Evolutionary conservation across 64 coral and sea anemone species (phyloP).

Genomic region (Platygyra sinensis): DNA sequence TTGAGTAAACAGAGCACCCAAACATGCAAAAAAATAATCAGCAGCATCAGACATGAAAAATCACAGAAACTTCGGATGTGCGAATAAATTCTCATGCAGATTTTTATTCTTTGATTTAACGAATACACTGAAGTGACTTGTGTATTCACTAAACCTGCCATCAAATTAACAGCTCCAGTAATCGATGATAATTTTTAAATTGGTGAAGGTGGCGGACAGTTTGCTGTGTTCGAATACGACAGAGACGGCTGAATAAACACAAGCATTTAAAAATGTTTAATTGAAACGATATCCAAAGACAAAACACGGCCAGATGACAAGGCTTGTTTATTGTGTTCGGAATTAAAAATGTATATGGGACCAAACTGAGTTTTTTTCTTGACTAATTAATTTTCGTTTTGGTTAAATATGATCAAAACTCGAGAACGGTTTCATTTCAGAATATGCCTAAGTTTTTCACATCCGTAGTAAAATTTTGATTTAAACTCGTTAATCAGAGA

Average conservation of each 20-base stretch:
- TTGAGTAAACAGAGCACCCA: conserved; percentile 22
- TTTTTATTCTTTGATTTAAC: neutral
- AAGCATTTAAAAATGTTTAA: neutral
- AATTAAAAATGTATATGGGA: too few relatives aligned
- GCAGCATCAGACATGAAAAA: neutral
- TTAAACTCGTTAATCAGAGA: neutral
- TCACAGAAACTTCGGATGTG: too few relatives aligned
- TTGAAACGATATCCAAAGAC: conserved; percentile 25
- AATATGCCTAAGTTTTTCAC: neutral
- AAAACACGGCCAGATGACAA: neutral
- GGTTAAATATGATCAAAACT: neutral
- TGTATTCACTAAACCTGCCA: neutral
- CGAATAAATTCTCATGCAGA: neutral
- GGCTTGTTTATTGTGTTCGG: neutral
- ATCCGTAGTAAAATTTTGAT: neutral
- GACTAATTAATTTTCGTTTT: conserved; percentile 11
- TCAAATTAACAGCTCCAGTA: neutral
- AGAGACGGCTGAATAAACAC: neutral
- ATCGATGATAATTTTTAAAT: conserved; percentile 18
- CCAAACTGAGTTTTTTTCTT: neutral
- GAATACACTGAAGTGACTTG: neutral
- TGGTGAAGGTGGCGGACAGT: neutral
- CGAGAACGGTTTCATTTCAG: neutral
- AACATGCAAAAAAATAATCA: conserved; percentile 6
- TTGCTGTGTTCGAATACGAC: neutral